Evolutionary conservation across 2,888 invertebrate genomes (phyloP).

Genomic region (Gerosis bhagava): DNA sequence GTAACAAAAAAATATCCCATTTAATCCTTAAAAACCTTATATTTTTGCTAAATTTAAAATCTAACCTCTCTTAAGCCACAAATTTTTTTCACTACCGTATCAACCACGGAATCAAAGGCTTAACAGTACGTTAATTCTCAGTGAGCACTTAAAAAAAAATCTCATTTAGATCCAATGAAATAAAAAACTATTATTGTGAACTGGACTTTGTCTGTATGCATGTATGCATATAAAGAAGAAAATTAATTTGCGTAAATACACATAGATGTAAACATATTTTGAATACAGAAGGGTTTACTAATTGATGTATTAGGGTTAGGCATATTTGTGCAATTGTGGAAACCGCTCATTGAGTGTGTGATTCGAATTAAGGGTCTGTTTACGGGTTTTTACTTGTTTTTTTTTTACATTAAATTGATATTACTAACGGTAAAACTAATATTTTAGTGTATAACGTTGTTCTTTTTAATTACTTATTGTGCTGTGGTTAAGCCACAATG

Average conservation of each 20-base stretch:
- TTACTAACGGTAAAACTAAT: too few species aligned
- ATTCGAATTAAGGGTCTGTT: constrained; percentile 77
- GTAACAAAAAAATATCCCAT: too few species aligned
- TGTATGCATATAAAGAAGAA: constrained; percentile 49
- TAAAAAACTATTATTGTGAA: constrained; percentile 59
- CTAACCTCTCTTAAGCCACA: too few species aligned
- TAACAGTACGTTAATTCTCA: constrained; percentile 49
- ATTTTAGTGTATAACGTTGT: too few species aligned
- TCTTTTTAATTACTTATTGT: too few species aligned
- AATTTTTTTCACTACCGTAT: too few species aligned
- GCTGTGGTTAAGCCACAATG: too few species aligned
- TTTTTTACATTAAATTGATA: too few species aligned
- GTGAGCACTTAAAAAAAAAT: constrained; percentile 41
- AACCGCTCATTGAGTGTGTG: constrained; percentile 74
- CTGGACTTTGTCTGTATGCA: constrained; percentile 63
- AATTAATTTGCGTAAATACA: constrained; percentile 56
- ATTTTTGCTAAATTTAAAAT: too few species aligned
- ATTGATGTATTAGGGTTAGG: constrained; percentile 65
- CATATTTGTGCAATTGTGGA: constrained; percentile 64
- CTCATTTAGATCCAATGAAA: constrained; percentile 46
- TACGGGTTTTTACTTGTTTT: constrained; percentile 59
- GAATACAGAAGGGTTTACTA: constrained; percentile 64
- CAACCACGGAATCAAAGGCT: too few species aligned
- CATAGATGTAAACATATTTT: constrained; percentile 61
- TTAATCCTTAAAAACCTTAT: too few species aligned